Percentiles rank a stretch among this genome's conserved stretches.
These are phyloP conservation scores for Tadarida brasiliensis DNA, from an alignment of 2,797 vertebrate genomes.

Conservation along the genomic window DNA sequence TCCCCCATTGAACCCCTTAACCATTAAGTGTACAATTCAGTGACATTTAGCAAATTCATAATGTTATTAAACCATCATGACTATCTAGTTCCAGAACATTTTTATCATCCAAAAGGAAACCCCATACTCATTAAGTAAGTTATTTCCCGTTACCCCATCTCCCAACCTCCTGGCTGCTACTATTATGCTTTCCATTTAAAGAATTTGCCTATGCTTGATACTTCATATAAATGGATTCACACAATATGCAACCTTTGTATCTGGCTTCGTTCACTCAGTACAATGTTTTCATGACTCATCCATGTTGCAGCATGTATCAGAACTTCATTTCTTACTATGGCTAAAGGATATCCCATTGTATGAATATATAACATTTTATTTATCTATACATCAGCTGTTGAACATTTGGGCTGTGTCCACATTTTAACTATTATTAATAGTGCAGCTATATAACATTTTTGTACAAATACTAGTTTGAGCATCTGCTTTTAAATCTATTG, in stretches of 20 bases:
- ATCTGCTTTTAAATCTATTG: background rate
- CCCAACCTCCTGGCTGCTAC: background rate
- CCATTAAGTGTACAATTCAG: background rate
- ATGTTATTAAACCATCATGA: background rate
- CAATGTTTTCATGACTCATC: background rate
- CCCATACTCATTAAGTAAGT: background rate
- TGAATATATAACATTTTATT: background rate
- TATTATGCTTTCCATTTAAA: background rate
- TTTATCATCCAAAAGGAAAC: background rate
- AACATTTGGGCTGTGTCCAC: too few relatives aligned
- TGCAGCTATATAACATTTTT: background rate
- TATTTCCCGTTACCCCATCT: background rate
- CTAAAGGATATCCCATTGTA: background rate
- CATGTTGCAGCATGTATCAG: background rate
- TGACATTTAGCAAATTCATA: conserved; percentile 27
- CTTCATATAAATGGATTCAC: background rate
- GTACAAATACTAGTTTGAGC: background rate
- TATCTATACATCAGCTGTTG: background rate
- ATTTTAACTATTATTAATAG: too few relatives aligned
- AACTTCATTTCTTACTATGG: background rate
- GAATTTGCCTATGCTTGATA: background rate
- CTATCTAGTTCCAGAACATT: background rate
- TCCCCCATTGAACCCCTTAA: background rate
- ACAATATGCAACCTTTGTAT: background rate
- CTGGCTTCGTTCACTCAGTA: background rate